Base-by-base conservation (phyloP, 2,797 vertebrate genomes). In the Adrianichthys oophorus region DNA sequence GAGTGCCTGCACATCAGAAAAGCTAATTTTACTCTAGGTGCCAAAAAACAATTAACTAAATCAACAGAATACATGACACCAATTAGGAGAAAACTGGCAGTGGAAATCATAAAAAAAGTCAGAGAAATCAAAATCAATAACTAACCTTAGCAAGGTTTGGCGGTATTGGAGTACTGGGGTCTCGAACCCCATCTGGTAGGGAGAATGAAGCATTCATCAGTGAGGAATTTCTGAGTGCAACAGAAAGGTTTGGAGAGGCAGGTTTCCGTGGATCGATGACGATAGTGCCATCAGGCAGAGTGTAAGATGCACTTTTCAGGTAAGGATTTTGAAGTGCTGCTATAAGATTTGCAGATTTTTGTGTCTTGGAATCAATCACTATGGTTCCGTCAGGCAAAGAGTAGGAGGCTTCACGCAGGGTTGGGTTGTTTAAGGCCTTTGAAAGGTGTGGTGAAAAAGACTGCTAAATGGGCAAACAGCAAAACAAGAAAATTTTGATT, bases 331-430 rank as follows among this genome's bases (percentile, higher is more conserved):
- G 79, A 45, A 92, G 88, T 23, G 92, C 92, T 57, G 76, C 86
- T 24, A 72, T 6, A n/a, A 92, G 86, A 46, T 76, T 91, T 0
- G 90, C 91, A 12, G 88, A 73, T 45, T 86, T 87, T 1, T 51
- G 66, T 65, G 86, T 80, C 15, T 66, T 86, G 5, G 89, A 62
- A 53, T 87, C 77, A 56, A 91, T 85, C 56, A 92, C 71, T 64
- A 93, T 80, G 41, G 92, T 91, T 12, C 92, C 92, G 82, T 93
- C 89, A 0, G 92, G 91, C 1, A 93, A 83, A 26, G 89, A 79
- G 51, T 90, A 92, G n/a, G 90, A 91, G 45, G 89, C 88, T 26
- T 74, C 78, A 14, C 88, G 87, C 15, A 93, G 62, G 16, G 72
- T 80, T 37, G 86, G 68, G 56, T 93, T 92, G 60, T 17, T 80